Percentiles rank a stretch among this genome's conserved stretches.
Conservation (phyloP, 2,888 invertebrate genomes). For the Pantelozetes paolii region DNA sequence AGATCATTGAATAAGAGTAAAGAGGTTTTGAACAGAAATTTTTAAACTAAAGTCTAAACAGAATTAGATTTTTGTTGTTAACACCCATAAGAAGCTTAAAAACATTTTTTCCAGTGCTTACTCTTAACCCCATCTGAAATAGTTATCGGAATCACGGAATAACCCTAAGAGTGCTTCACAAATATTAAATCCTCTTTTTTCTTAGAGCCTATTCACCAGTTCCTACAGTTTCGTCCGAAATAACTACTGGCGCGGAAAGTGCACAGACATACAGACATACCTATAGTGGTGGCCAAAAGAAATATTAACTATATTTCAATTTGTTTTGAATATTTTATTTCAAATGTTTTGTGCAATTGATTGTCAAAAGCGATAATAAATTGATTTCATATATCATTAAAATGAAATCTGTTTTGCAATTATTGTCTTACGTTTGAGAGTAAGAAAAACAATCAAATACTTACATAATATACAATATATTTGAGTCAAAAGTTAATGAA, state of each 20-base stretch:
- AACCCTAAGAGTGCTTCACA: not conserved
- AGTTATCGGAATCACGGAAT: not conserved
- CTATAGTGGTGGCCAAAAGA: not conserved
- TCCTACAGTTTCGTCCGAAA: too few species aligned
- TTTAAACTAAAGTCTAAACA: not conserved
- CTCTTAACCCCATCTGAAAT: not conserved
- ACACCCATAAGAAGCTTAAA: constrained; percentile 18
- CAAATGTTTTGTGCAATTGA: not conserved
- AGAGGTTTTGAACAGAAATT: not conserved
- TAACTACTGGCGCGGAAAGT: too few species aligned
- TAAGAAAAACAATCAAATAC: too few species aligned
- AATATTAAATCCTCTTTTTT: not conserved
- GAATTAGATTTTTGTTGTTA: not conserved
- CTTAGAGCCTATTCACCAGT: not conserved
- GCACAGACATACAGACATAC: not conserved
- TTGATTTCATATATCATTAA: not conserved
- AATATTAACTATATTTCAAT: not conserved
- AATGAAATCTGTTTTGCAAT: not conserved
- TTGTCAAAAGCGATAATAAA: not conserved
- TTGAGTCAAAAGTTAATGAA: not conserved
- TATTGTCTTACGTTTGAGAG: not conserved
- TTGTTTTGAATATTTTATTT: not conserved
- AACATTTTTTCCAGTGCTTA: not conserved
- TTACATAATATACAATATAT: not conserved
- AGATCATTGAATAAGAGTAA: not conserved